Conservation (phyloP, 2,888 invertebrate genomes). For the Cosmopolites sordidus region DNA sequence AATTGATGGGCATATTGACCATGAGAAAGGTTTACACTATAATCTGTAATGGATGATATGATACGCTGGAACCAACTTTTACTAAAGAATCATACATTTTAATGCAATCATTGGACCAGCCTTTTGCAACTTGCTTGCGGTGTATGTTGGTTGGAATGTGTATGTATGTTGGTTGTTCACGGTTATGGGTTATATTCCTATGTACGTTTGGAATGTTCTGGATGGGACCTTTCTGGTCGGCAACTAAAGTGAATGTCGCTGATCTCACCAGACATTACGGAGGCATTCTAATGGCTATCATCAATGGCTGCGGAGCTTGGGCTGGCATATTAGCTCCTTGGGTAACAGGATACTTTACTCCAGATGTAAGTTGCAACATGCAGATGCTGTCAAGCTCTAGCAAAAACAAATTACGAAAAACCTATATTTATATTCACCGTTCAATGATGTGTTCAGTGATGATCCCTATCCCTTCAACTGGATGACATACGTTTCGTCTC, state of each 20-base stretch:
- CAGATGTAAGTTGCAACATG: constrained; percentile 55
- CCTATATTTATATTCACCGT: constrained; percentile 62
- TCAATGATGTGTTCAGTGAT: constrained; percentile 63
- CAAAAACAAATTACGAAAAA: no score
- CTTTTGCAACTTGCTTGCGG: constrained; percentile 19
- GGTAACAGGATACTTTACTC: constrained; percentile 56
- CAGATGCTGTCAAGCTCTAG: no score
- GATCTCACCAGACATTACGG: constrained; percentile 62
- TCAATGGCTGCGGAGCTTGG: constrained; percentile 59
- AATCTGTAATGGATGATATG: constrained; percentile 3
- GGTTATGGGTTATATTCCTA: constrained; percentile 6
- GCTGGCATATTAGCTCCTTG: constrained; percentile 61
- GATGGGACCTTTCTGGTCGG: constrained; percentile 67
- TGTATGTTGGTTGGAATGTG: constrained; percentile 42
- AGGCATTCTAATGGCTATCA: constrained; percentile 60
- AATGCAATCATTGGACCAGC: constrained; percentile 8
- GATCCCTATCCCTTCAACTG: no score
- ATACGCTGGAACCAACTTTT: no score
- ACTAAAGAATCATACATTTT: background rate
- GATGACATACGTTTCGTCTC: no score
- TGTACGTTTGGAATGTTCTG: constrained; percentile 60
- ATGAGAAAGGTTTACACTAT: constrained; percentile 7
- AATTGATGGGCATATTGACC: constrained; percentile 2
- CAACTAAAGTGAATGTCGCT: constrained; percentile 62
- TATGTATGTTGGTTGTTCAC: constrained; percentile 22